Conservation (phyloP, 2,797 vertebrate species). For the Notolabrus celidotus region DNA sequence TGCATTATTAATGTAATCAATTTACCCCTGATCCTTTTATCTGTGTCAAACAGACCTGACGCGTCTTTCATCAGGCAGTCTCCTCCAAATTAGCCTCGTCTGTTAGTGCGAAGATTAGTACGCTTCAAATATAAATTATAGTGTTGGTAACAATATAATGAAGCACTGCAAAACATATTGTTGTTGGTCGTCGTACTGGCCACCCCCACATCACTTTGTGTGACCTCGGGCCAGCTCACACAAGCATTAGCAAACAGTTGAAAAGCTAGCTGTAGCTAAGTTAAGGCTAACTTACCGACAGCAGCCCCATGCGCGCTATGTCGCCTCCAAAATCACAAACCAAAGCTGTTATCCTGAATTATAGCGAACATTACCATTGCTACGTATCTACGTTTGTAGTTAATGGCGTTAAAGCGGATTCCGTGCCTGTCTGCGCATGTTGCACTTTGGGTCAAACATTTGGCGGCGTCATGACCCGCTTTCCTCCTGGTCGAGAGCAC, state of each 20-base stretch:
- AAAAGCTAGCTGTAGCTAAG: slow-evolving; percentile 43
- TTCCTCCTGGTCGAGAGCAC: slow-evolving; percentile 11
- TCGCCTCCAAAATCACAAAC: slow-evolving; percentile 17
- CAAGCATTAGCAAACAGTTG: slow-evolving; percentile 4
- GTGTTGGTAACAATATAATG: neutral
- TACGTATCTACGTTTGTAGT: neutral
- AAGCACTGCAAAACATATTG: no score
- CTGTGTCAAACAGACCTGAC: neutral
- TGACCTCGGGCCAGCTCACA: neutral
- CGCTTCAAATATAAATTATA: neutral
- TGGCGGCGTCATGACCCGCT: slow-evolving; percentile 45
- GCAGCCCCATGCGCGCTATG: slow-evolving; percentile 11
- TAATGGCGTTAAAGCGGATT: slow-evolving; percentile 13
- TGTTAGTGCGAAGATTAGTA: neutral
- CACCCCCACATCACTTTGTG: neutral
- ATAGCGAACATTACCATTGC: accelerated
- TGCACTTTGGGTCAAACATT: slow-evolving; percentile 15
- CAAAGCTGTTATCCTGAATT: neutral
- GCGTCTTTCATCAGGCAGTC: slow-evolving; percentile 13
- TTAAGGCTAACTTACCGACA: slow-evolving; percentile 61
- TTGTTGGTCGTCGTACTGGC: no score
- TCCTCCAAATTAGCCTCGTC: neutral
- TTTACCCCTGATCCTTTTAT: slow-evolving; percentile 16
- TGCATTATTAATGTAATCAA: neutral
- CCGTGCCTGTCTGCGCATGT: slow-evolving; percentile 30